phyloP scores from a whole-genome alignment of 1,140 invertebrate genomes.

The Arctopsyche grandis region DNA sequence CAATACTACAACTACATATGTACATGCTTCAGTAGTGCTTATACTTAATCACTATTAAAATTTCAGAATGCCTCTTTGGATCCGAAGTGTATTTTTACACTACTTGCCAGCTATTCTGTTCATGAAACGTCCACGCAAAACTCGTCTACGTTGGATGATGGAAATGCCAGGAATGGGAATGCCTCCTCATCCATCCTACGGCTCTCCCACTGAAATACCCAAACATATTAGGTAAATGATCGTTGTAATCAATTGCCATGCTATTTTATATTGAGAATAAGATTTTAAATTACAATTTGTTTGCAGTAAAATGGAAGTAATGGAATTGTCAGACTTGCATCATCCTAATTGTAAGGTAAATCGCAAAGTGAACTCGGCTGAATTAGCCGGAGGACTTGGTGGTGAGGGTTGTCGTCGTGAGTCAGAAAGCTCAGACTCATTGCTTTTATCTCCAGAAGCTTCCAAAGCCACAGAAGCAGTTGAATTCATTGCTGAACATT shows the following conservation, averaged over 20 bases:
- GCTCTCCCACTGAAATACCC: conserved; percentile 81
- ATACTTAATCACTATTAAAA: background rate
- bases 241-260: background rate
- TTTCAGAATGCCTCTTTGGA: conserved; percentile 91
- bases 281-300: background rate
- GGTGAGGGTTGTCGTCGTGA: conserved; percentile 77
- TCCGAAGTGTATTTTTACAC: conserved; percentile 92
- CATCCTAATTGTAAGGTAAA: conserved; percentile 97
- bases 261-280: conserved; percentile 1
- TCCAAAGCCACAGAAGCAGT: conserved; percentile 96
- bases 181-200: conserved; percentile 79
- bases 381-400: conserved; percentile 66
- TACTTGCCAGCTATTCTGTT: conserved; percentile 87
- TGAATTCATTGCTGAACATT: conserved; percentile 97
- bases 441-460: conserved; percentile 90
- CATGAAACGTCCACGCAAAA: conserved; percentile 93
- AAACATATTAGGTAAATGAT: conserved; percentile 75
- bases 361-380: conserved; percentile 80
- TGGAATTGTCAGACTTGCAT: conserved; percentile 94
- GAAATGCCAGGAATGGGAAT: conserved; percentile 90
- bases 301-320: conserved; percentile 85
- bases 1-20: no score
- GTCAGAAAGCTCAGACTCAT: conserved; percentile 90
- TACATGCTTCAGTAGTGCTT: background rate
- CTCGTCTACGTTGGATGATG: conserved; percentile 95